Evolutionary conservation across 2,797 vertebrate species (phyloP), one percentile per base, ranked within the genome.

Genomic region (Chiloscyllium punctatum): DNA sequence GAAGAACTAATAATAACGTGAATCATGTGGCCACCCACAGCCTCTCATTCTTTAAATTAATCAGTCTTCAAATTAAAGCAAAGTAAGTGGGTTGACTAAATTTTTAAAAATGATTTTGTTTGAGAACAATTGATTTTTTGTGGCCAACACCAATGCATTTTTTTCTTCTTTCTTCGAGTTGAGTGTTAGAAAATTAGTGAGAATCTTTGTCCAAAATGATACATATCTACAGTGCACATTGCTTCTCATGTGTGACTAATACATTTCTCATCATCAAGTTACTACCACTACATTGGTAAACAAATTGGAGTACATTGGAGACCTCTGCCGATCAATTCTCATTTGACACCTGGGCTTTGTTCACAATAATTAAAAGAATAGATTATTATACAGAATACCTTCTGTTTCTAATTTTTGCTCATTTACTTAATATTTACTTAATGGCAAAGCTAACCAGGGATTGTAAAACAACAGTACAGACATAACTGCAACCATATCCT

Each of bases 191-290:
- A 21, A 69, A 42, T 69, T 68, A 42, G 90, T 11, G 21, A 69
- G 66, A 92, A 69, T 8, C n/a, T 37, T 92, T 92, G 21, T 21
- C 21, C 11, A 37, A 21, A 68, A 42, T 92, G 21, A 42, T n/a
- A 91, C 33, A 69, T 82, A n/a, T 82, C 33, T 18, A 37, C 4
- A 82, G 77, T 16, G 4, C 13, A 33, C 77, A 21, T 9, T 84
- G 82, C 69, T 92, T 42, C 90, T 92, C 66, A 69, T 42, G n/a
- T 92, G 90, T 92, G n/a, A 69, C 62, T 1, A 69, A 37, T 37
- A 42, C 66, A 92, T 92, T 69, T 92, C 66, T 69, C 92, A 69
- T 92, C 90, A 92, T 92, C 90, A 27, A 42, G 90, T 92, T 69
- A 25, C 90, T n/a, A 25, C 42, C 2, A 27, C 90, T 25, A 42